Conservation (phyloP, 1,140 invertebrate species). For the Solenopsis fugax region DNA sequence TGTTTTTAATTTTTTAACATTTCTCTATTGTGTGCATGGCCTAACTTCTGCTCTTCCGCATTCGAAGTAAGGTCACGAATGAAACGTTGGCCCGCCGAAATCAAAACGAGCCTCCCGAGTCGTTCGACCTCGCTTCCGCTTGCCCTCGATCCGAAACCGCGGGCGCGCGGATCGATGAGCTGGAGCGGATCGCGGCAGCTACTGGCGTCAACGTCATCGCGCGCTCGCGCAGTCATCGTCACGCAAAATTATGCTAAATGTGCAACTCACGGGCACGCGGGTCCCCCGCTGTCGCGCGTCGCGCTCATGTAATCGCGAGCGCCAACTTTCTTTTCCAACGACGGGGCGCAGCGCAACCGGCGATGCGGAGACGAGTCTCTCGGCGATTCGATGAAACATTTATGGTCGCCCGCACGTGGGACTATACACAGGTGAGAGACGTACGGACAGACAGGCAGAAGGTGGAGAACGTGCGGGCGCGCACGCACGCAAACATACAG, state of each 20-base stretch:
- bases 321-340: slow-evolving; percentile 85
- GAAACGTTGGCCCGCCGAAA: not conserved
- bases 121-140: not conserved
- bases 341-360: slow-evolving; percentile 74
- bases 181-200: not conserved
- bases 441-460: not conserved
- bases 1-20: too few relatives aligned
- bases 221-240: not conserved
- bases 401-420: slow-evolving; percentile 73
- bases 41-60: not conserved
- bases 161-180: not conserved
- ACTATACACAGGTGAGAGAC: slow-evolving; percentile 26
- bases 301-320: slow-evolving; percentile 84
- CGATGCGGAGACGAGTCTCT: slow-evolving; percentile 76
- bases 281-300: slow-evolving; percentile 52
- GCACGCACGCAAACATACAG: not conserved
- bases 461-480: not conserved
- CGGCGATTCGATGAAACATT: slow-evolving; percentile 83
- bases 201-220: not conserved
- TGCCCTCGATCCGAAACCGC: not conserved
- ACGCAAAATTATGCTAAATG: slow-evolving; percentile 32
- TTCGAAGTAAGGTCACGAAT: not conserved
- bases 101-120: not conserved
- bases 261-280: slow-evolving; percentile 68
- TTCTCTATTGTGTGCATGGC: too few relatives aligned